Evolutionary conservation across 1,140 invertebrate species (phyloP).

Genomic region (Aphelenchoides besseyi): DNA sequence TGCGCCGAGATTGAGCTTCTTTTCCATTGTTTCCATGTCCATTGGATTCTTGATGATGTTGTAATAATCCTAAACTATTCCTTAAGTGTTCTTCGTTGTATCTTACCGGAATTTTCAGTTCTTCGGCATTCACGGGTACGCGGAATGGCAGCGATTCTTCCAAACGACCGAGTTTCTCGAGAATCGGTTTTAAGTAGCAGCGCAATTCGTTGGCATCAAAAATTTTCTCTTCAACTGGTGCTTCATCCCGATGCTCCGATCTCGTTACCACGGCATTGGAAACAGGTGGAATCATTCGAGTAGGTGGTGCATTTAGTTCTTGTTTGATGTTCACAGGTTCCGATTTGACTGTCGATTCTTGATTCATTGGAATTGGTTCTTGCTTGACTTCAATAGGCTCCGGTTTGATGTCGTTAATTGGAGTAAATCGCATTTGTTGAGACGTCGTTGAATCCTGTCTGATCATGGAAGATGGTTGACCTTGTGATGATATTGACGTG

Average conservation of each 20-base stretch:
- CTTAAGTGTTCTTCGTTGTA: slow-evolving; percentile 17
- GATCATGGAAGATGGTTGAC: background rate
- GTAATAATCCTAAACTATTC: slow-evolving; percentile 88
- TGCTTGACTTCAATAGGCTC: slow-evolving; percentile 40
- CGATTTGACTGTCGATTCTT: slow-evolving; percentile 7
- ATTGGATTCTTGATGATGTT: slow-evolving; percentile 97
- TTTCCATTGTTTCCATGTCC: slow-evolving; percentile 92
- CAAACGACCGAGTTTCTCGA: slow-evolving; percentile 86
- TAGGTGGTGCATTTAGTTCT: too few species aligned
- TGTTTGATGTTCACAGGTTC: slow-evolving; percentile 10
- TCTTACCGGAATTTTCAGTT: slow-evolving; percentile 53
- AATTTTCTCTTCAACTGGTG: slow-evolving; percentile 63
- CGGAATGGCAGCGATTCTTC: slow-evolving; percentile 95
- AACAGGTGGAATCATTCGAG: too few species aligned
- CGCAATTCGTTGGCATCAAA: slow-evolving; percentile 91
- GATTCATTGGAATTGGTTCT: slow-evolving; percentile 27
- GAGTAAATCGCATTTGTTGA: background rate
- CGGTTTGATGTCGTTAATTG: background rate
- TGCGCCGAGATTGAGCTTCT: slow-evolving; percentile 81
- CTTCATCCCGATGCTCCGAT: slow-evolving; percentile 32
- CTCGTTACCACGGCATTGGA: too few species aligned
- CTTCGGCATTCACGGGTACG: slow-evolving; percentile 84
- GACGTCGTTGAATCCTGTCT: background rate
- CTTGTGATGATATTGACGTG: background rate
- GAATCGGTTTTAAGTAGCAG: slow-evolving; percentile 84